A percentile compares a stretch with the other conserved stretches of the same genome.
phyloP scores from a whole-genome alignment of 2,888 invertebrate species.

The Meliscaeva auricollis region DNA sequence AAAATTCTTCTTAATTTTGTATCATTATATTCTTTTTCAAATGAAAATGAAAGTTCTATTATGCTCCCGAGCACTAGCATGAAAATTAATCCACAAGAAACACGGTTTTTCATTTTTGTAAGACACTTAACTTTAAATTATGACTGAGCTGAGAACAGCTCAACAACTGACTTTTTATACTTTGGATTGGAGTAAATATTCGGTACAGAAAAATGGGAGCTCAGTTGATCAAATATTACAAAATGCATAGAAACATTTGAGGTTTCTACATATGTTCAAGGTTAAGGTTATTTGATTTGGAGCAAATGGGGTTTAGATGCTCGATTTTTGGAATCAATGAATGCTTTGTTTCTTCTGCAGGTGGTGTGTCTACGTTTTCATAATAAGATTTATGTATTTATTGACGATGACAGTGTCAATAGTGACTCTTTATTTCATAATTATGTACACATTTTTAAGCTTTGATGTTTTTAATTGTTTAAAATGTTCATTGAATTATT shows the following conservation, averaged over 20 bases:
- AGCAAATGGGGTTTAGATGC: background rate
- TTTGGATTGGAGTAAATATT: background rate
- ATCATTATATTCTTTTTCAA: background rate
- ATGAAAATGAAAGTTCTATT: background rate
- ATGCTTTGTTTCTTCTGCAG: background rate
- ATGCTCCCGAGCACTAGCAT: slow-evolving; percentile 10
- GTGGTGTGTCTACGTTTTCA: background rate
- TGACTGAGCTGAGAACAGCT: background rate
- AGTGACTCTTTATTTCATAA: too few relatives aligned
- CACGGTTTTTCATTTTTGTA: slow-evolving; percentile 41
- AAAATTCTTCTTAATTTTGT: slow-evolving; percentile 24
- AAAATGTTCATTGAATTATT: too few relatives aligned
- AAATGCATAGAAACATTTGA: slow-evolving; percentile 2
- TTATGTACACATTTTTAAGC: too few relatives aligned
- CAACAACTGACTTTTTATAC: slow-evolving; percentile 41
- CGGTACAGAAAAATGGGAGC: background rate
- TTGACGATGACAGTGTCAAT: background rate
- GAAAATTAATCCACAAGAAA: background rate
- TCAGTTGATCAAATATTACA: slow-evolving; percentile 19
- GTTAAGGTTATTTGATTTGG: slow-evolving; percentile 3
- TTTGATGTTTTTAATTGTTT: too few relatives aligned
- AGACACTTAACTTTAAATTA: background rate
- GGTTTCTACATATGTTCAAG: slow-evolving; percentile 31
- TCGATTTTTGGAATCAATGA: background rate
- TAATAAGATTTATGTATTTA: background rate